phyloP scores from a whole-genome alignment of 2,797 vertebrate species.

The Varecia variegata region DNA sequence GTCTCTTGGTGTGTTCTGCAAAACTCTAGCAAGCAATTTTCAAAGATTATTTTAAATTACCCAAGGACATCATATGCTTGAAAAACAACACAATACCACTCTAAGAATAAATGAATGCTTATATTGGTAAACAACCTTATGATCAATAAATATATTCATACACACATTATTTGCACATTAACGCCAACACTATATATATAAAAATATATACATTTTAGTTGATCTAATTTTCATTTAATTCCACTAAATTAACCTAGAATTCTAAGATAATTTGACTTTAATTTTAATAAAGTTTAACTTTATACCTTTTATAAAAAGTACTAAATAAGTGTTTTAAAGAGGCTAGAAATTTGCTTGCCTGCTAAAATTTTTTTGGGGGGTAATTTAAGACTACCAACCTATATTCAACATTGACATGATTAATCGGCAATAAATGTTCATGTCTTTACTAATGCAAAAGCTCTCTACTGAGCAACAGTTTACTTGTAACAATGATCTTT shows the following conservation, averaged over 20 bases:
- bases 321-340: not conserved
- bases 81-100: not conserved
- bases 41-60: not conserved
- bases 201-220: not conserved
- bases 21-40: not conserved
- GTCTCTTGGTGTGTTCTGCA: not conserved
- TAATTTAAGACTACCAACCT: not conserved
- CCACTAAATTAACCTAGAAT: not conserved
- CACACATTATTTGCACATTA: not conserved
- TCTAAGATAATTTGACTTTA: not conserved
- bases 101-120: not conserved
- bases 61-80: not conserved
- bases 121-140: not conserved
- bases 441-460: not conserved
- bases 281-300: not conserved
- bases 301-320: not conserved
- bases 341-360: not conserved
- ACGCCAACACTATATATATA: no score
- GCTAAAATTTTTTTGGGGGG: not conserved
- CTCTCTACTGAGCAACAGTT: not conserved
- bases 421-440: not conserved
- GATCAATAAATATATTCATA: not conserved
- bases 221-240: not conserved
- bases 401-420: not conserved
- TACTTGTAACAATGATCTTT: rapidly evolving